Percentiles rank a stretch among this genome's conserved stretches.
phyloP scores from a whole-genome alignment of 2,797 vertebrate genomes.

The Mastacembelus armatus region DNA sequence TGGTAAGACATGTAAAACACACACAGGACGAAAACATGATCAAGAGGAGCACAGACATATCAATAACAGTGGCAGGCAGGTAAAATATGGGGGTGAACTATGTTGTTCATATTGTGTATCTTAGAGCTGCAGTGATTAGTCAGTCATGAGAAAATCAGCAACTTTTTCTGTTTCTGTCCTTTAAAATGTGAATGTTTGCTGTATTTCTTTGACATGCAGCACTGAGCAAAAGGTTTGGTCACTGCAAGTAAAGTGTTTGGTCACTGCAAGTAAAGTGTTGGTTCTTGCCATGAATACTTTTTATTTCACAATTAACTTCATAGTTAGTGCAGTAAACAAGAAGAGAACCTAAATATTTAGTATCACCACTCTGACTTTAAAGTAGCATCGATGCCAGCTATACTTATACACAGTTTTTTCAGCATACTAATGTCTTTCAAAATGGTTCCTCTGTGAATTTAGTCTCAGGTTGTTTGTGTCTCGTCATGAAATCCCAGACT shows the following conservation, averaged over 20 bases:
- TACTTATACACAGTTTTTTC: too few relatives aligned
- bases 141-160: background rate
- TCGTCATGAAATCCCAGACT: too few relatives aligned
- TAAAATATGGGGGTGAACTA: background rate
- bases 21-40: constrained; percentile 8
- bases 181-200: background rate
- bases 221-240: background rate
- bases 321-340: background rate
- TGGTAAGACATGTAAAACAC: constrained; percentile 82
- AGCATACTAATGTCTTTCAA: too few relatives aligned
- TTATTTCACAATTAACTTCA: background rate
- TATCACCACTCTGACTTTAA: too few relatives aligned
- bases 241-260: too few relatives aligned
- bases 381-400: too few relatives aligned
- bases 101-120: constrained; percentile 1
- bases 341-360: background rate
- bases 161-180: background rate
- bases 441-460: too few relatives aligned
- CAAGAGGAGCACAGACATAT: background rate
- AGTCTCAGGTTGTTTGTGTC: too few relatives aligned
- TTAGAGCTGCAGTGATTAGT: background rate
- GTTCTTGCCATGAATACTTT: background rate
- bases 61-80: constrained; percentile 6
- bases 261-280: too few relatives aligned
- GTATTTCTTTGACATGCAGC: background rate